Base-by-base conservation (phyloP, 2,797 vertebrate species). In the Onychomys leucogaster region DNA sequence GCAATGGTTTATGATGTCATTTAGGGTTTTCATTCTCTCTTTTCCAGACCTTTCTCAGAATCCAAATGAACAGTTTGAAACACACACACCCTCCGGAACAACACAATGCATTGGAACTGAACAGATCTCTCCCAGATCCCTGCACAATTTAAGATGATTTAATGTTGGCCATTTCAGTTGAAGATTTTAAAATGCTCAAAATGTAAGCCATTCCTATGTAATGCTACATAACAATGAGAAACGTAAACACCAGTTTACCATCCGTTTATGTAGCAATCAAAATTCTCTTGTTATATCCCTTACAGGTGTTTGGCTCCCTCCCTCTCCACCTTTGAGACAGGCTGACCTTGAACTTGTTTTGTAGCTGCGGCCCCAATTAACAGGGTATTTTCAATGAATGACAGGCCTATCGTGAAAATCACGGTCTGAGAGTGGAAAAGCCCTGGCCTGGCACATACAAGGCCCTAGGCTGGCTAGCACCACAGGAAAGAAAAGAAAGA, bases 21-120 rank as follows among this genome's bases (percentile, higher is more conserved):
- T 57, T 85, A 32, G 69, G 34, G 57, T 85, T 94, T 94, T 65
- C 63, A 57, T 41, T 49, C 34, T 95, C 52, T 46, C 13, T 84
- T 94, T 94, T 94, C 78, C 63, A 89, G 57, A 29, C 83, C 63
- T 84, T 29, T 84, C 75, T 97, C 85, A 91, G 71, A 96, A 95
- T 86, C 34, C 57, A 91, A 95, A 91, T 3, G 43, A 84, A 90
- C 11, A 69, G 57, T 25, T 89, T 87, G 57, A 71, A 81, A 86
- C 63, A n/a, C 37, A 76, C 25, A n/a, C n/a, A n/a, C 14, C n/a
- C 83, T 85, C n/a, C 85, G 71, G 71, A 92, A 90, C 32, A 65
- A 12, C 34, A 85, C 69, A 52, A 14, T 29, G 21, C 5, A 69
- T 14, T 71, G 63, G 2, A 94, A 95, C 32, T 75, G 57, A 91